Percentiles rank a stretch among this genome's conserved stretches.
These are phyloP conservation scores for Notodonta ziczac DNA, from an alignment of 2,888 invertebrate genomes.

Conservation along the genomic window DNA sequence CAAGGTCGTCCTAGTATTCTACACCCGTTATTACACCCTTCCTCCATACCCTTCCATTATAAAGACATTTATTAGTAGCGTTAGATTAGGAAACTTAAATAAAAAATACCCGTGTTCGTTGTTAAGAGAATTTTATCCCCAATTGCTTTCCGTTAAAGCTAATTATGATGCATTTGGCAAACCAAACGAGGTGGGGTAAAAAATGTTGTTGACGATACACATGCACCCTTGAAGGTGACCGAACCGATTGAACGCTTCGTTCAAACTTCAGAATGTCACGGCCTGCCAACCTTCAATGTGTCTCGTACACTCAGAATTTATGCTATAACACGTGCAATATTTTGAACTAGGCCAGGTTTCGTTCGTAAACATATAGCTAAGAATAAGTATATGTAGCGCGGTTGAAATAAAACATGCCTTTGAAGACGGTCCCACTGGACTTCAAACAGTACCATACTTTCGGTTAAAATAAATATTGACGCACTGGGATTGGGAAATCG, in stretches of 20 bases:
- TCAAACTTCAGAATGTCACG: constrained; percentile 63
- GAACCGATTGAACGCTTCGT: constrained; percentile 38
- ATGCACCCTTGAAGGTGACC: constrained; percentile 44
- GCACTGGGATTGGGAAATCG: constrained; percentile 23
- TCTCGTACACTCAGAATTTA: constrained; percentile 19
- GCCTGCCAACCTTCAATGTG: constrained; percentile 46
- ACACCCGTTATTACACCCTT: constrained; percentile 47
- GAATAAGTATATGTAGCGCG: constrained; percentile 9
- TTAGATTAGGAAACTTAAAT: not conserved
- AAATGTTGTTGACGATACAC: constrained; percentile 14
- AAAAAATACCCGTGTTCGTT: no score
- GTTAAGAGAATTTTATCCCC: not conserved
- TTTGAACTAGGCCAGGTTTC: constrained; percentile 10
- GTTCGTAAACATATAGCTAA: constrained; percentile 10
- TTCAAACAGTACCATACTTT: constrained; percentile 25
- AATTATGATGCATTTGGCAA: constrained; percentile 9
- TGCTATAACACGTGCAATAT: constrained; percentile 14
- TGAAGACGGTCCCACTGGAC: constrained; percentile 28
- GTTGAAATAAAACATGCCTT: constrained; percentile 23
- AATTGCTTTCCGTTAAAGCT: constrained; percentile 2
- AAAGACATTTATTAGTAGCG: not conserved
- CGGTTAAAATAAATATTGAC: constrained; percentile 38
- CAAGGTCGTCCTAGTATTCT: constrained; percentile 71
- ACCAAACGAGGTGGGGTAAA: constrained; percentile 18
- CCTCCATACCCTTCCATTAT: constrained; percentile 7